Percentiles rank a stretch among this genome's conserved stretches.
Conservation (phyloP, 2,113 vertebrate species). For the Mobula hypostoma region DNA sequence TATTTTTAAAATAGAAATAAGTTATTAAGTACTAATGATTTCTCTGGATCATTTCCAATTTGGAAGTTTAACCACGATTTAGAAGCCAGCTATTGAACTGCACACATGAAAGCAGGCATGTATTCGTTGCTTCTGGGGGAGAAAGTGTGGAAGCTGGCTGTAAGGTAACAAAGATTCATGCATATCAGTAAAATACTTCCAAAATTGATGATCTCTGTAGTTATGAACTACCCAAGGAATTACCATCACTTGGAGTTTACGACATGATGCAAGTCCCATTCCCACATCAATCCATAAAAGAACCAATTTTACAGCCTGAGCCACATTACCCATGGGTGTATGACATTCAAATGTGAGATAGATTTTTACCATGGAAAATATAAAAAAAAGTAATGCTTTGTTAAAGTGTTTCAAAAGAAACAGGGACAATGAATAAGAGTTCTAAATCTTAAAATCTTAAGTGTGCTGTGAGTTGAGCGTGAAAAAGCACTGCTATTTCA, state of each 20-base stretch:
- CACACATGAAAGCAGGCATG: not conserved
- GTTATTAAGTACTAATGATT: not conserved
- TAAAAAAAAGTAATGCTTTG: not conserved
- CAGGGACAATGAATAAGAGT: not conserved
- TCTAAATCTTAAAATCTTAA: not conserved
- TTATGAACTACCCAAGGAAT: not conserved
- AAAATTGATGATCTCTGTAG: not conserved
- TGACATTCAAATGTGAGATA: not conserved
- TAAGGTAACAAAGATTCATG: not conserved
- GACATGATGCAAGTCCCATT: not conserved
- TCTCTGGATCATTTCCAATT: not conserved
- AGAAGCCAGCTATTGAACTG: not conserved
- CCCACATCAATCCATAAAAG: not conserved
- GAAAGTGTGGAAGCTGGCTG: not conserved
- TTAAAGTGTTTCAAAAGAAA: not conserved
- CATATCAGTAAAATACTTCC: not conserved
- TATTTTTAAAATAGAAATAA: not conserved
- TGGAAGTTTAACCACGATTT: not conserved
- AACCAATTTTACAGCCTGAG: not conserved
- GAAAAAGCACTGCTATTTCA: constrained; percentile 9
- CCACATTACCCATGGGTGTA: not conserved
- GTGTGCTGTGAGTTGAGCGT: not conserved
- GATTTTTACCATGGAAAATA: not conserved
- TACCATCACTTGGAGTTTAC: not conserved
- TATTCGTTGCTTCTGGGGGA: not conserved